A percentile compares a stretch with the other conserved stretches of the same genome.
These are phyloP conservation scores for Napeogenes inachia DNA, from an alignment of 2,888 invertebrate species.

Conservation along the genomic window DNA sequence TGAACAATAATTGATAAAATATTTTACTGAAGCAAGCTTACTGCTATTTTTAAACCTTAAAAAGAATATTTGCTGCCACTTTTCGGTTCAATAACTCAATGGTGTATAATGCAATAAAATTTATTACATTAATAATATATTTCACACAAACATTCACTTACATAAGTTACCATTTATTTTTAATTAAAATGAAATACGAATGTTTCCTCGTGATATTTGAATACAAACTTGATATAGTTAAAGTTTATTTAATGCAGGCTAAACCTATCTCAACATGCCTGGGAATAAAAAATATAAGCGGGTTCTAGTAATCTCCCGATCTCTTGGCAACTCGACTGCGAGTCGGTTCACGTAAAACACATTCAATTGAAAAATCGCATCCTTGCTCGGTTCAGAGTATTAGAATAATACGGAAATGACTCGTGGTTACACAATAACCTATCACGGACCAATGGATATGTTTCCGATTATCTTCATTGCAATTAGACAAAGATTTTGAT, in stretches of 20 bases:
- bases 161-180: too few species aligned
- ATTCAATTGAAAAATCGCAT: constrained; percentile 30
- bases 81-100: too few species aligned
- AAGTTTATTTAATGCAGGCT: constrained; percentile 9
- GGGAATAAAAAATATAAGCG: constrained; percentile 21
- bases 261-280: constrained; percentile 10
- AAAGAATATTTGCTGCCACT: too few species aligned
- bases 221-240: neutral
- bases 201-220: too few species aligned
- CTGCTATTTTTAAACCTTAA: too few species aligned
- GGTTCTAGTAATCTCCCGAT: constrained; percentile 25
- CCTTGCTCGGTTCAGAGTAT: constrained; percentile 23
- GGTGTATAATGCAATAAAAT: too few species aligned
- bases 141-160: too few species aligned
- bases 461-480: neutral
- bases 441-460: neutral
- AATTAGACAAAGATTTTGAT: neutral
- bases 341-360: constrained; percentile 28
- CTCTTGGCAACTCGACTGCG: constrained; percentile 24
- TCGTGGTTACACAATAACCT: constrained; percentile 16
- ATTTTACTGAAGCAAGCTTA: too few species aligned
- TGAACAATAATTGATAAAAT: too few species aligned
- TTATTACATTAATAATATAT: too few species aligned
- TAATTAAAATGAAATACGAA: too few species aligned
- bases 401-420: constrained; percentile 23